A percentile compares a stretch with the other conserved stretches of the same genome.
Conservation (phyloP, 2,113 vertebrate genomes). For the Grammomys dolichurus region DNA sequence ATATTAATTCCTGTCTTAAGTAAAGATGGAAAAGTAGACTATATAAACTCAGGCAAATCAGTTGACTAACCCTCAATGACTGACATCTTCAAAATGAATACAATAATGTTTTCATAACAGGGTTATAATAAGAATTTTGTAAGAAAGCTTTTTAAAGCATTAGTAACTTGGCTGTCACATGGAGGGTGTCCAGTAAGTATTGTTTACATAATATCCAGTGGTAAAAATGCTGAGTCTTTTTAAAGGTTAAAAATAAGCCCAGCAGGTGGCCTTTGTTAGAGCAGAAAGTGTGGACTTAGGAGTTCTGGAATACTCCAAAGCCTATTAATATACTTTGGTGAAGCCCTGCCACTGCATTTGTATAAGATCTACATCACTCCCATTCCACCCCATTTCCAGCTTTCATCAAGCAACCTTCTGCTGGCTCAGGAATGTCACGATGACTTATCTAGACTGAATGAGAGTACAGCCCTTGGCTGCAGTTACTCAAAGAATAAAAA, state of each 20-base stretch:
- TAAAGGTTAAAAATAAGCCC: constrained; percentile 4
- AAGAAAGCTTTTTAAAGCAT: constrained; percentile 40
- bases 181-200: neutral
- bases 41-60: neutral
- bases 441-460: constrained; percentile 57
- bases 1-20: neutral
- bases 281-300: neutral
- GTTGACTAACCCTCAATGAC: neutral
- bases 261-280: neutral
- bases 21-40: neutral
- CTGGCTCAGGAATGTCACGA: constrained; percentile 44
- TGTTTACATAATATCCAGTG: neutral
- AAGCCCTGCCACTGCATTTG: neutral
- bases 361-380: neutral
- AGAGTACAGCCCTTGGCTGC: constrained; percentile 34
- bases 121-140: neutral
- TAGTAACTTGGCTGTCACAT: neutral
- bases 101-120: neutral
- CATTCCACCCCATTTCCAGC: neutral
- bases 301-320: neutral
- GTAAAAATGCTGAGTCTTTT: neutral
- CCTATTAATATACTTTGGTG: neutral
- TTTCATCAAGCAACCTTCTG: constrained; percentile 14
- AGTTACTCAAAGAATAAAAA: constrained; percentile 65
- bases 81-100: constrained; percentile 37